Conservation (phyloP, 2,113 vertebrate species). For the Condylura cristata region DNA sequence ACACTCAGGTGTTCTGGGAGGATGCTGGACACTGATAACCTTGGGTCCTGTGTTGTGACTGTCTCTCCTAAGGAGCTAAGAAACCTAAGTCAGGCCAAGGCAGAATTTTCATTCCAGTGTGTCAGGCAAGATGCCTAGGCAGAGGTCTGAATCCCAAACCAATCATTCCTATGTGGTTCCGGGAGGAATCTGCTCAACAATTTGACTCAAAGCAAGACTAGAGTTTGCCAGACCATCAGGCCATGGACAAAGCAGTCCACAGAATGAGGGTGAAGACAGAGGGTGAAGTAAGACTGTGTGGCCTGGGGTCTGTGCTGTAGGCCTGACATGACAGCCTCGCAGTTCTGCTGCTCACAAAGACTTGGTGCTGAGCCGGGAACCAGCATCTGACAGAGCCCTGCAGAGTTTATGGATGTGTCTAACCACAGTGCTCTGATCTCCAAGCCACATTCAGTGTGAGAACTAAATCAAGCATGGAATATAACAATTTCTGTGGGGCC, state of each 20-base stretch:
- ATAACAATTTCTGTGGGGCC: conserved; percentile 45
- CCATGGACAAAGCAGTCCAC: neutral
- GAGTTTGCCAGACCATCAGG: neutral
- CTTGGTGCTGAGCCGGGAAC: neutral
- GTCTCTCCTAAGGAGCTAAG: neutral
- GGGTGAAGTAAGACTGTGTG: neutral
- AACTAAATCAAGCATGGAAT: conserved; percentile 54
- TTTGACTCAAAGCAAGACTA: neutral
- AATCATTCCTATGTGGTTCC: neutral
- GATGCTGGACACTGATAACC: neutral
- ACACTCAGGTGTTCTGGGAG: neutral
- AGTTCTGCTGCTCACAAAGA: neutral
- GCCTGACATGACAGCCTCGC: neutral
- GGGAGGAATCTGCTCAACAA: neutral
- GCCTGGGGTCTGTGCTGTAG: neutral
- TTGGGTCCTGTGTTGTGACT: neutral
- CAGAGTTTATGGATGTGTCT: conserved; percentile 56
- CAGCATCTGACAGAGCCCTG: conserved; percentile 4
- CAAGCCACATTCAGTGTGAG: conserved; percentile 48
- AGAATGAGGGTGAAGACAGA: neutral
- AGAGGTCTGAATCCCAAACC: conserved; percentile 10
- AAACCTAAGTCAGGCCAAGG: neutral
- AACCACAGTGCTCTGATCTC: conserved; percentile 70
- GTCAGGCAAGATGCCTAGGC: neutral
- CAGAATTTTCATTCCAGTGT: neutral